phyloP scores from a whole-genome alignment of 2,888 invertebrate species.

The Itoplectis maculator region DNA sequence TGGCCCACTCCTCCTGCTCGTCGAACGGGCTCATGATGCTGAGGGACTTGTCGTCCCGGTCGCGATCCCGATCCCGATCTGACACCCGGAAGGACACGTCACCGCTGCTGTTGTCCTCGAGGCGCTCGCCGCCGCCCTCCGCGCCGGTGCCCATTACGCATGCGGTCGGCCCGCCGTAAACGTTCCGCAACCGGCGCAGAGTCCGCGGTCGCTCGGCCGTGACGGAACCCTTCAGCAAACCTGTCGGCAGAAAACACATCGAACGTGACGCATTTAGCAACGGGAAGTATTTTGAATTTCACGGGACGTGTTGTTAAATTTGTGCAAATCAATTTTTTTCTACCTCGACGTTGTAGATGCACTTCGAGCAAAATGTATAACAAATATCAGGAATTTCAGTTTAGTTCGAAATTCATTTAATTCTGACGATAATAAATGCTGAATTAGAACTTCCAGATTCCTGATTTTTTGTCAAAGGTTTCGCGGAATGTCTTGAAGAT shows the following conservation, averaged over 20 bases:
- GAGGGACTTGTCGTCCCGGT: conserved; percentile 84
- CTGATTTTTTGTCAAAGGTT: too few relatives aligned
- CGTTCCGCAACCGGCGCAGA: conserved; percentile 90
- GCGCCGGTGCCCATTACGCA: conserved; percentile 82
- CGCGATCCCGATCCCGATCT: conserved; percentile 82
- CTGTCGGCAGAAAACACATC: conserved; percentile 85
- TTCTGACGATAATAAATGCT: too few relatives aligned
- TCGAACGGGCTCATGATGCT: conserved; percentile 94
- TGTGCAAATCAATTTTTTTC: neutral
- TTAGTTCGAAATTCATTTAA: too few relatives aligned
- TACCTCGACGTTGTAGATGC: neutral
- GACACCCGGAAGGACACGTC: conserved; percentile 79
- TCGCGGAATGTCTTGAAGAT: too few relatives aligned
- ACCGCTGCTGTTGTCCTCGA: conserved; percentile 84
- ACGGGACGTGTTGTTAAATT: neutral
- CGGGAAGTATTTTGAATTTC: too few relatives aligned
- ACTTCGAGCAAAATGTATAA: too few relatives aligned
- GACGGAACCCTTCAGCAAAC: conserved; percentile 93
- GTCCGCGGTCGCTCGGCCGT: conserved; percentile 92
- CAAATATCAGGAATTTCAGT: too few relatives aligned
- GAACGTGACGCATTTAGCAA: conserved; percentile 9
- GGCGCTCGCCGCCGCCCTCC: conserved; percentile 84
- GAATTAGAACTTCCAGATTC: too few relatives aligned
- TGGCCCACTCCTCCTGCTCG: conserved; percentile 98
- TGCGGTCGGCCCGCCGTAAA: conserved; percentile 86